Base-by-base conservation (phyloP, 2,113 vertebrate genomes). In the Actenoides hombroni region DNA sequence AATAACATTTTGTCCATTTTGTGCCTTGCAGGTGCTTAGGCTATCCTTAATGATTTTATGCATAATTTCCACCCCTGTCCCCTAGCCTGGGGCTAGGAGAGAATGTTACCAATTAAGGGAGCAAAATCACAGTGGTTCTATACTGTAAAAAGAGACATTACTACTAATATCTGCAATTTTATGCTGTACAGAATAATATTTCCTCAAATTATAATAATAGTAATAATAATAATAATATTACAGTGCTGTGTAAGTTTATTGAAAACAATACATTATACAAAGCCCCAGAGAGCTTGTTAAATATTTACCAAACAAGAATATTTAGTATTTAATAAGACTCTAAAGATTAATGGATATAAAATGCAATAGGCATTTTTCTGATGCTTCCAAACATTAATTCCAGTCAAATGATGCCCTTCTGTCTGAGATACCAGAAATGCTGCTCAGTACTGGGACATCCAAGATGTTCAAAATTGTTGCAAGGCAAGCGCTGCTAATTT, bases 321-420 rank as follows among this genome's bases (percentile, higher is more conserved):
- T 96, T 96, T 96, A 97, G 76, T 92, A 89, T 94, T 92, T 97
- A 96, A 97, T 97, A 96, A 96, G 63, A 80, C 51, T 85, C 56
- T 65, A 59, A 64, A 73, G 51, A 87, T 94, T 63, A 89, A 91
- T 37, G 35, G 75, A 85, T 97, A 91, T 82, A 95, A 91, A 95
- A 97, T 76, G 44, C n/a, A 94, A 84, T 5, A 64, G 81, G 44
- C 51, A n/a, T 76, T 94, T 84, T 91, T 64, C 83, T 91, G 57
- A 93, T 79, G 64, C 44, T 82, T 79, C 49, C 51, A 75, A 68
- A 51, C 79, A 67, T 75, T 75, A 70, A 70, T 68, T 84, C 65
- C n/a, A 80, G 37, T 40, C 73, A 92, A 83, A 79, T 15, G 28
- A 93, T 51, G 26, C 54, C 68, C 28, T 79, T 80, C 33, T 44